Conservation (phyloP, 2,888 invertebrate species). For the Eristalis tenax region DNA sequence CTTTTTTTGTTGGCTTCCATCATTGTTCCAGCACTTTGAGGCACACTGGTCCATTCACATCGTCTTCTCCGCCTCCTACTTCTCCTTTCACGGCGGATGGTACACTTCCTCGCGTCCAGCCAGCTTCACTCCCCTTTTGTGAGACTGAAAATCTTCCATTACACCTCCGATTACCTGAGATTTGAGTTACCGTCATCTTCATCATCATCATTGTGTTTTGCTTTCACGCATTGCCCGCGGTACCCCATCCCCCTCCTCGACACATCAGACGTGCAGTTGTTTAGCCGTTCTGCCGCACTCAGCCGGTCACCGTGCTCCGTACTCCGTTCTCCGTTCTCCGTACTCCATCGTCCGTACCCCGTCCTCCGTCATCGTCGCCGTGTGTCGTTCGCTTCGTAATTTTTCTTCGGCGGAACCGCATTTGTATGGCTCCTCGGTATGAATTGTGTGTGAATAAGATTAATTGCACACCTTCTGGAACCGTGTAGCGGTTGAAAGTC, state of each 20-base stretch:
- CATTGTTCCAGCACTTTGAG: conserved; percentile 48
- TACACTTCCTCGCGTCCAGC: neutral
- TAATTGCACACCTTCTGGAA: conserved; percentile 67
- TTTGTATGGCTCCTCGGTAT: conserved; percentile 52
- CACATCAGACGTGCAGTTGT: neutral
- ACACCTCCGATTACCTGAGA: conserved; percentile 68
- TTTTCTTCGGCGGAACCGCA: conserved; percentile 58
- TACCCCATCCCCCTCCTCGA: neutral
- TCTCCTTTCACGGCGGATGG: neutral
- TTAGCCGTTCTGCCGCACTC: no score
- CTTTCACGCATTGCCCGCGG: conserved; percentile 62
- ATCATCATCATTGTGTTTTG: conserved; percentile 56
- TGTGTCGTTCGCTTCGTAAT: conserved; percentile 33
- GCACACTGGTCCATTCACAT: conserved; percentile 49
- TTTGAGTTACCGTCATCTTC: conserved; percentile 64
- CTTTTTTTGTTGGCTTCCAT: conserved; percentile 46
- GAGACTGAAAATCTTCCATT: conserved; percentile 64
- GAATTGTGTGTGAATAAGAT: conserved; percentile 72
- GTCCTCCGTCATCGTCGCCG: neutral
- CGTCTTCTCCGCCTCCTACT: neutral
- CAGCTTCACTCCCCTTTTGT: conserved; percentile 25
- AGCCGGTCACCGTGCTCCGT: no score
- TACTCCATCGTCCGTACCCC: neutral
- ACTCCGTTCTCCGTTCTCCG: no score
- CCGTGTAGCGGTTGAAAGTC: neutral